These are phyloP conservation scores for Pollimyrus isidori DNA, from an alignment of 2,113 vertebrate genomes.

Conservation along the genomic window DNA sequence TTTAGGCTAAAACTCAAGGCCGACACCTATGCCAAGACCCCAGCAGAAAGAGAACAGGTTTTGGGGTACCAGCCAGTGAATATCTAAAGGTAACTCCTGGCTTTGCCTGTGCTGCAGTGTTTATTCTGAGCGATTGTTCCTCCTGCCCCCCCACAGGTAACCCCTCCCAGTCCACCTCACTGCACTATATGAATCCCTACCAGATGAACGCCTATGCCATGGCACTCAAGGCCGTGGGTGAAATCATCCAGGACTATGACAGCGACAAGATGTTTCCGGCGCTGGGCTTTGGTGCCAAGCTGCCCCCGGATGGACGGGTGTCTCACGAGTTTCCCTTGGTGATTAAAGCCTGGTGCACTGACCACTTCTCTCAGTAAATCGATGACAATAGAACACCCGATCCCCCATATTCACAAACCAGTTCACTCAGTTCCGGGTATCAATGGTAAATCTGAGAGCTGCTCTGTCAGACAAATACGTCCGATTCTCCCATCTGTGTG, in stretches of 20 bases:
- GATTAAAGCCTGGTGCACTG: constrained; percentile 16
- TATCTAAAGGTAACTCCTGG: not conserved
- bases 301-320: constrained; percentile 80
- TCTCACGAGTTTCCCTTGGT: constrained; percentile 90
- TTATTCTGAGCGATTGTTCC: not conserved
- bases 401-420: not conserved
- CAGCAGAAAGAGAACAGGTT: not conserved
- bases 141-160: constrained; percentile 56
- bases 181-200: constrained; percentile 94
- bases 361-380: not conserved
- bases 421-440: not conserved
- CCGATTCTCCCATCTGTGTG: not conserved
- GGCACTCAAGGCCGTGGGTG: constrained; percentile 83
- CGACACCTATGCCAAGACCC: not conserved
- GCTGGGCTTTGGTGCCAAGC: constrained; percentile 84
- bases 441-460: not conserved
- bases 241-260: constrained; percentile 94
- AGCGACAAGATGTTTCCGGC: constrained; percentile 92
- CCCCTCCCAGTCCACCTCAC: constrained; percentile 84
- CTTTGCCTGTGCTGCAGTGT: not conserved
- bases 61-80: not conserved
- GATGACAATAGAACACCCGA: not conserved
- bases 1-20: not conserved
- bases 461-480: not conserved
- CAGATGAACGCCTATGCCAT: constrained; percentile 89